Percentiles rank a stretch among this genome's conserved stretches.
These are phyloP conservation scores for Papilio aristodemus DNA, from an alignment of 1,140 invertebrate species.

Conservation along the genomic window DNA sequence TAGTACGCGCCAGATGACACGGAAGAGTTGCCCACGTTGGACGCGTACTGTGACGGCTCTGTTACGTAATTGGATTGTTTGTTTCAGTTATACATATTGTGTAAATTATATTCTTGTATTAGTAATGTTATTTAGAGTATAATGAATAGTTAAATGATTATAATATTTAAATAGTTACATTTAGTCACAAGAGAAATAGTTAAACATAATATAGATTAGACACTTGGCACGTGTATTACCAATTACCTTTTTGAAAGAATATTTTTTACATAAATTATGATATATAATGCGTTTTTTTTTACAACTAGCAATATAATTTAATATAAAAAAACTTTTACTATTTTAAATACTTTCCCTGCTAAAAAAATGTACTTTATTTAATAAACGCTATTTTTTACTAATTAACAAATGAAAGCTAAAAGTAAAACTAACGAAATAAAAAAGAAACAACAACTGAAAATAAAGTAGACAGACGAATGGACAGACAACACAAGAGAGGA, in stretches of 20 bases:
- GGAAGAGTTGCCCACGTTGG: slow-evolving; percentile 54
- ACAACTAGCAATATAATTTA: too few species aligned
- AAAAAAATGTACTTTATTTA: background rate
- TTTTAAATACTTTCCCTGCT: too few species aligned
- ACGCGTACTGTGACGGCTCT: slow-evolving; percentile 70
- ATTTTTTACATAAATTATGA: too few species aligned
- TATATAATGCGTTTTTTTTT: too few species aligned
- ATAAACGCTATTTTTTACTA: background rate
- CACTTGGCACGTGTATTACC: background rate
- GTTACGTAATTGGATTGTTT: slow-evolving; percentile 6
- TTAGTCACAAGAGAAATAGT: background rate
- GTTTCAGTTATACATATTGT: background rate
- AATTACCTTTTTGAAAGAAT: too few species aligned
- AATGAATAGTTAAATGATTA: background rate
- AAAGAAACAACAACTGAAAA: slow-evolving; percentile 14
- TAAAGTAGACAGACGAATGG: background rate
- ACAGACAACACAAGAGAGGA: slow-evolving; percentile 3
- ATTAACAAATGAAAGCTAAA: background rate
- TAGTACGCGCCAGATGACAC: slow-evolving; percentile 64
- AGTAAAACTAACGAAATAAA: background rate
- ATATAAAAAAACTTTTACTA: too few species aligned
- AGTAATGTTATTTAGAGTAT: background rate
- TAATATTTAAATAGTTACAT: background rate
- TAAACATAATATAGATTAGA: background rate
- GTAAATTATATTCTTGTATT: background rate